Percentiles rank a stretch among this genome's conserved stretches.
Evolutionary conservation across 2,113 vertebrate species (phyloP).

Genomic region (Meles meles): DNA sequence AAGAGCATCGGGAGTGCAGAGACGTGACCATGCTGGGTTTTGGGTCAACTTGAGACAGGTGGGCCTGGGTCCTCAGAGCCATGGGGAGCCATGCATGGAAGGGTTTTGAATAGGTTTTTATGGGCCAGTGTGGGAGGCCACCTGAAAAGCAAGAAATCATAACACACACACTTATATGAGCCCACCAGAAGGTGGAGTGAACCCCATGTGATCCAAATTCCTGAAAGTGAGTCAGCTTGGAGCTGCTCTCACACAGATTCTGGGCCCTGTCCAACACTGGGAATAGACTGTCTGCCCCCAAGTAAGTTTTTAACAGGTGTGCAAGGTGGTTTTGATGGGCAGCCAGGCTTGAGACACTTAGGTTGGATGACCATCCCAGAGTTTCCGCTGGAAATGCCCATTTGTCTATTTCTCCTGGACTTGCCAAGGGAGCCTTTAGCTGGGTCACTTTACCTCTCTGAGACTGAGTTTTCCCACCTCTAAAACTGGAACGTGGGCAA

Average conservation of each 20-base stretch:
- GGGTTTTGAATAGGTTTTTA: neutral
- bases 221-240: neutral
- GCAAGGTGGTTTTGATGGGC: neutral
- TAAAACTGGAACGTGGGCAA: neutral
- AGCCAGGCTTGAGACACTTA: neutral
- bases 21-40: neutral
- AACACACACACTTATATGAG: neutral
- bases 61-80: neutral
- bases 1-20: neutral
- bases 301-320: neutral
- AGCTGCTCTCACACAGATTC: neutral
- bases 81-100: neutral
- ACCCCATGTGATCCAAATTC: neutral
- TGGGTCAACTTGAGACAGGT: neutral
- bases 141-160: neutral
- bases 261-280: neutral
- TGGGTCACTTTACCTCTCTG: neutral
- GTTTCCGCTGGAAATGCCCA: neutral
- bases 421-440: neutral
- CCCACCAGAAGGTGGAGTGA: neutral
- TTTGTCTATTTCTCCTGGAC: neutral
- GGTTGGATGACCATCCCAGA: neutral
- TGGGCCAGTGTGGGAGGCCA: neutral
- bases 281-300: neutral
- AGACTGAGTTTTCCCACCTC: neutral